Conservation (phyloP, 2,797 vertebrate species). For the Intellagama lesueurii region DNA sequence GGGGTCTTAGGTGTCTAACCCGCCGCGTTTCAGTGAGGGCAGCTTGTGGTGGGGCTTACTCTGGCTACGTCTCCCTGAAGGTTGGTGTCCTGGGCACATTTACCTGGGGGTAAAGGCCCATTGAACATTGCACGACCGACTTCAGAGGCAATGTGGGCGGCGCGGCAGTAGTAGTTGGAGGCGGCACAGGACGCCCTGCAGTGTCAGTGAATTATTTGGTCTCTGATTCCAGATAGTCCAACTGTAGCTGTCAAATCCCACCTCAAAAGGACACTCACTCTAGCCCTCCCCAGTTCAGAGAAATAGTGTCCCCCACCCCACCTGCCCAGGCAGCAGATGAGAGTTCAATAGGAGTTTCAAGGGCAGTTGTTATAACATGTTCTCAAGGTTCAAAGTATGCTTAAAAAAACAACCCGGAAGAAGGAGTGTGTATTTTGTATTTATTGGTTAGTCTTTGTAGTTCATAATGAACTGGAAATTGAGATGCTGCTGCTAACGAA, state of each 20-base stretch:
- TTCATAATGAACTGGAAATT: background rate
- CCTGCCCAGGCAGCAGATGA: background rate
- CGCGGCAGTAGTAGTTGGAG: background rate
- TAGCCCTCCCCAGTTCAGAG: background rate
- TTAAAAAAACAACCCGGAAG: background rate
- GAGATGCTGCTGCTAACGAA: background rate
- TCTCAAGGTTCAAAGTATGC: background rate
- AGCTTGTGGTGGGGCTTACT: no score
- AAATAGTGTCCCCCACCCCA: background rate
- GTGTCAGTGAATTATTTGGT: no score
- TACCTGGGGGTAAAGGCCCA: background rate
- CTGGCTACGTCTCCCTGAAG: background rate
- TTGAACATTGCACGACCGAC: background rate
- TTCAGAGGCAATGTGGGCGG: background rate
- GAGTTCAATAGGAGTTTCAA: background rate
- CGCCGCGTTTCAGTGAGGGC: no score
- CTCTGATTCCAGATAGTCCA: background rate
- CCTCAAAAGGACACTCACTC: no score
- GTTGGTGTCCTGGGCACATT: background rate
- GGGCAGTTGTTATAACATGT: background rate
- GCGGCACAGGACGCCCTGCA: background rate
- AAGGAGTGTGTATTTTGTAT: background rate
- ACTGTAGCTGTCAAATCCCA: background rate
- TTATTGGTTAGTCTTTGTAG: background rate
- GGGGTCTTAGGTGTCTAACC: no score